phyloP scores from a whole-genome alignment of 2,113 vertebrate genomes.

The Galeopterus variegatus region DNA sequence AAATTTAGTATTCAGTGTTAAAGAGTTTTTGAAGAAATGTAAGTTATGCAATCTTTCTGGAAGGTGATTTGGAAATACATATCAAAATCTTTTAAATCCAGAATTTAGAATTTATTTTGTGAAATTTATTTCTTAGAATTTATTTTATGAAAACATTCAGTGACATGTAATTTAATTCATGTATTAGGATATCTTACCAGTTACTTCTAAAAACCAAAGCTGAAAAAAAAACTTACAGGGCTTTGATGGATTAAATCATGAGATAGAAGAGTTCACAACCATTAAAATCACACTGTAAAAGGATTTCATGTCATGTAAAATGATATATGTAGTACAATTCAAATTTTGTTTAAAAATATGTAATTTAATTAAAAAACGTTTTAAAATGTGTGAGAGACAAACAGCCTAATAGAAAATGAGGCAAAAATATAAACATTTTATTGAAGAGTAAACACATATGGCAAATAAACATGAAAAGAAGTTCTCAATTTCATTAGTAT shows the following conservation, averaged over 20 bases:
- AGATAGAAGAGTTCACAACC: not conserved
- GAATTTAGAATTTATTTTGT: no score
- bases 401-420: not conserved
- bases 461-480: not conserved
- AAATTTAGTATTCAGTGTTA: not conserved
- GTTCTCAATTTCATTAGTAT: not conserved
- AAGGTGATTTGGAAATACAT: no score
- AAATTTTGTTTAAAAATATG: conserved; percentile 13
- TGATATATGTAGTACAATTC: not conserved
- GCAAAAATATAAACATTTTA: conserved; percentile 6
- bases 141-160: conserved; percentile 7
- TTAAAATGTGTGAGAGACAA: not conserved
- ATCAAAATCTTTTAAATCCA: no score
- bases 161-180: not conserved
- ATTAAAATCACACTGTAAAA: conserved; percentile 20
- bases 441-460: not conserved
- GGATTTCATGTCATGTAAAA: not conserved
- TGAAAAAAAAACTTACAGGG: not conserved
- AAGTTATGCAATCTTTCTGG: not conserved
- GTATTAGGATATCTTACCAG: not conserved
- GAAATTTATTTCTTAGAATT: conserved; percentile 33
- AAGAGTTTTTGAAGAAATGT: conserved; percentile 1
- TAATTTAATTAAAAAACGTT: not conserved
- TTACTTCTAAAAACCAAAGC: conserved; percentile 33
- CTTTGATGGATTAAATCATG: not conserved